phyloP scores from a whole-genome alignment of 1,140 invertebrate species.

The Phthorimaea operculella region DNA sequence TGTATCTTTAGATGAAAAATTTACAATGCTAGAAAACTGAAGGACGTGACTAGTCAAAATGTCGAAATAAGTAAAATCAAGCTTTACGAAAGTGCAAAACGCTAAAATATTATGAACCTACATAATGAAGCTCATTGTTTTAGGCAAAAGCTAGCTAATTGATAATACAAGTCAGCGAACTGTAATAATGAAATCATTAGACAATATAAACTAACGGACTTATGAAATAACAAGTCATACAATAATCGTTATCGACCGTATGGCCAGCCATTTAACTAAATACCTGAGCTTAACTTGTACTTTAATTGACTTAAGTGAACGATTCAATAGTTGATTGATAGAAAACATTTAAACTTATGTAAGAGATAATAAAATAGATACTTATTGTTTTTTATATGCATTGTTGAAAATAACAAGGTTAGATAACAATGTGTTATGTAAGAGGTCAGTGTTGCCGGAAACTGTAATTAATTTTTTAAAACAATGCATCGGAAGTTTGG shows the following conservation, averaged over 20 bases:
- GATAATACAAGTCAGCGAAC: too few relatives aligned
- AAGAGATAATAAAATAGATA: neutral
- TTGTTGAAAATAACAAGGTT: neutral
- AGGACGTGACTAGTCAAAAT: too few relatives aligned
- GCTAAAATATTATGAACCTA: too few relatives aligned
- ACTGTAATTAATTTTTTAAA: slow-evolving; percentile 12
- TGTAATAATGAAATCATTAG: too few relatives aligned
- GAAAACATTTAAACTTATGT: slow-evolving; percentile 3
- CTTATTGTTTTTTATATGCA: slow-evolving; percentile 3
- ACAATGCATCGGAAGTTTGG: slow-evolving; percentile 19
- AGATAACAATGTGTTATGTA: slow-evolving; percentile 11
- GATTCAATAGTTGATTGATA: neutral
- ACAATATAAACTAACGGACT: too few relatives aligned
- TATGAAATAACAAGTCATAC: neutral
- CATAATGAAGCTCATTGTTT: too few relatives aligned
- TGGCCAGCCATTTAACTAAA: neutral
- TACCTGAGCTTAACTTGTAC: neutral
- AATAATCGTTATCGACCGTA: neutral
- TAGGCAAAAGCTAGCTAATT: too few relatives aligned
- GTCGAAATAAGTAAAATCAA: too few relatives aligned
- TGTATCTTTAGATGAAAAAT: too few relatives aligned
- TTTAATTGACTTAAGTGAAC: slow-evolving; percentile 3
- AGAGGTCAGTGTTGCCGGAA: slow-evolving; percentile 15
- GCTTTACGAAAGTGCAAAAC: too few relatives aligned
- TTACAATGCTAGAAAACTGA: too few relatives aligned